Evolutionary conservation across 1,140 invertebrate species (phyloP).

Genomic region (Zaprionus ghesquierei): DNA sequence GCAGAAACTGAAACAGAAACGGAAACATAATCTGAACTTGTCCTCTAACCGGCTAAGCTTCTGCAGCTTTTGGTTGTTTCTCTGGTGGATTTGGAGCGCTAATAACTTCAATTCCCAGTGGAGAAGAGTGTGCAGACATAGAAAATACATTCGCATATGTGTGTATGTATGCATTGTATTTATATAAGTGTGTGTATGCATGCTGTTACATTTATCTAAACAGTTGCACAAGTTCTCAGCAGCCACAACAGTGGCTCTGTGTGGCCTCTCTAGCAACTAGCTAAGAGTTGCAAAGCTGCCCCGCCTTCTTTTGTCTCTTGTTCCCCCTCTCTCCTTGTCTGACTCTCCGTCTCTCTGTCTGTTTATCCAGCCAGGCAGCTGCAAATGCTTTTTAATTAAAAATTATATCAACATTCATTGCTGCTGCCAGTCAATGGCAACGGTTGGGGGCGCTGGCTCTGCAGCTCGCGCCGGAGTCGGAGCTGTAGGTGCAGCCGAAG

Average conservation of each 20-base stretch:
- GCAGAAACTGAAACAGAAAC: slow-evolving; percentile 27
- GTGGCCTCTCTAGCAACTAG: not conserved
- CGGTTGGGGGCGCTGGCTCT: slow-evolving; percentile 5
- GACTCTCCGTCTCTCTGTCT: not conserved
- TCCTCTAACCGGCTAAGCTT: slow-evolving; percentile 22
- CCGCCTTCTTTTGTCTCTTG: not conserved
- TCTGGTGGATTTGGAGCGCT: slow-evolving; percentile 38
- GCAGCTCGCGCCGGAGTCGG: not conserved
- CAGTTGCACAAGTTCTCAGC: slow-evolving; percentile 51
- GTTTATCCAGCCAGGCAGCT: slow-evolving; percentile 28
- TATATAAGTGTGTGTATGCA: not conserved
- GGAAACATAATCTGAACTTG: slow-evolving; percentile 21
- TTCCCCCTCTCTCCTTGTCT: not conserved
- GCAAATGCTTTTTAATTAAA: slow-evolving; percentile 72
- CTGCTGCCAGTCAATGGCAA: slow-evolving; percentile 28
- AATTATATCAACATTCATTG: slow-evolving; percentile 68
- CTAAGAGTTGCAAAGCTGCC: not conserved
- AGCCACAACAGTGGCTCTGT: not conserved
- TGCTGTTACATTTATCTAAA: slow-evolving; percentile 52
- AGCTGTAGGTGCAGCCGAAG: not conserved
- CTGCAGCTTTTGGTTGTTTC: not conserved
- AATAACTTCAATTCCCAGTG: slow-evolving; percentile 41
- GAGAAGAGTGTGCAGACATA: not conserved
- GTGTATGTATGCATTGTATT: not conserved
- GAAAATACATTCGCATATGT: not conserved